Evolutionary conservation across 2,113 vertebrate species (phyloP).

Genomic region (Sinocyclocheilus maitianheensis): DNA sequence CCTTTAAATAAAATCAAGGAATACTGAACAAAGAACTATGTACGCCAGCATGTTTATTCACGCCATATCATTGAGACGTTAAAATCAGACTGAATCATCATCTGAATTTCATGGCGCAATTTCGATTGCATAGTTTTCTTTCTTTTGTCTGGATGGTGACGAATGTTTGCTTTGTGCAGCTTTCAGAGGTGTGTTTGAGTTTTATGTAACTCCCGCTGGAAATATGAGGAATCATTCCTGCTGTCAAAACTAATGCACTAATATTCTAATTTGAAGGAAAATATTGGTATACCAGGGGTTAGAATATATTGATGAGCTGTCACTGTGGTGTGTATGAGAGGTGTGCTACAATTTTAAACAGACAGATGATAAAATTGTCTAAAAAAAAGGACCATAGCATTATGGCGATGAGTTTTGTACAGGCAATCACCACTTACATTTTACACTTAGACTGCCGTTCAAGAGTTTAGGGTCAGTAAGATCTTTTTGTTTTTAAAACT

Average conservation of each 20-base stretch:
- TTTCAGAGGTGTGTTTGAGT: constrained; percentile 6
- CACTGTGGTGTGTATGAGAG: too few relatives aligned
- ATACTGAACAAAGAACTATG: neutral
- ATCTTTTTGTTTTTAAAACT: too few relatives aligned
- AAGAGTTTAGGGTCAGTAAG: too few relatives aligned
- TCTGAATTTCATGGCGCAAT: neutral
- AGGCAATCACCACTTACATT: too few relatives aligned
- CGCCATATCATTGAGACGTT: neutral
- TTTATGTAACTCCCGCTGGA: neutral
- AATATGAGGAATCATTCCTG: neutral
- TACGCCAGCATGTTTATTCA: neutral
- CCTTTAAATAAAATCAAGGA: neutral
- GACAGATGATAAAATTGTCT: too few relatives aligned
- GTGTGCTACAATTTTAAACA: too few relatives aligned
- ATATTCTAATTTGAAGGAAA: neutral
- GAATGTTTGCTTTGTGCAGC: neutral
- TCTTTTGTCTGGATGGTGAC: constrained; percentile 2
- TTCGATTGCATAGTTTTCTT: too few relatives aligned
- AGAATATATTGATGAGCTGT: neutral
- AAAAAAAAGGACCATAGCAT: too few relatives aligned
- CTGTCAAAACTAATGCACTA: neutral
- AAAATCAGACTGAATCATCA: neutral
- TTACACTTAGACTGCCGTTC: too few relatives aligned
- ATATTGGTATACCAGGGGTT: neutral
- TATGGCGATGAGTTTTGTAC: too few relatives aligned